A percentile compares a stretch with the other conserved stretches of the same genome.
Evolutionary conservation across 1,140 invertebrate species (phyloP).

Genomic region (Heliothis subflexa): DNA sequence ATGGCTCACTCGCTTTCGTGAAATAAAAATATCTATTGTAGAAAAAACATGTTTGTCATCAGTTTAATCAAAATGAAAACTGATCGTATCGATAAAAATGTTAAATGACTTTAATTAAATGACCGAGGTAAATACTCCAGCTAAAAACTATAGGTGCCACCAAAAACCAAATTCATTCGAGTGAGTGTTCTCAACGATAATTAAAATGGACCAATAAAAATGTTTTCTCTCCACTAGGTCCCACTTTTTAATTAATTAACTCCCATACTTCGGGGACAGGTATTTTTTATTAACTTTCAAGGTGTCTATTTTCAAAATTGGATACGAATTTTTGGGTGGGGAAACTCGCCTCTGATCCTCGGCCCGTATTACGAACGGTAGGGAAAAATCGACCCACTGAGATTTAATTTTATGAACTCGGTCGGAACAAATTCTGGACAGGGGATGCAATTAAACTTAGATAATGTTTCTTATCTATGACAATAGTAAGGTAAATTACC

Average conservation of each 20-base stretch:
- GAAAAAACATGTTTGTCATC: too few relatives aligned
- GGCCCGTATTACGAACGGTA: too few relatives aligned
- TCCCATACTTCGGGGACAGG: not conserved
- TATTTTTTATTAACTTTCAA: not conserved
- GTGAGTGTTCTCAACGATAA: conserved; percentile 2
- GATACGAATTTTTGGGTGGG: too few relatives aligned
- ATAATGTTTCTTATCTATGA: too few relatives aligned
- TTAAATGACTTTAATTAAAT: conserved; percentile 18
- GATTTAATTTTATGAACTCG: too few relatives aligned
- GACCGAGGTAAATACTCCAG: not conserved
- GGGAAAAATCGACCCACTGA: too few relatives aligned
- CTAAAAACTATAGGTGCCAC: not conserved
- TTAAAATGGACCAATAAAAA: conserved; percentile 25
- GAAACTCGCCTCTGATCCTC: too few relatives aligned
- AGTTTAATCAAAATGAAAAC: not conserved
- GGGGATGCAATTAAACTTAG: too few relatives aligned
- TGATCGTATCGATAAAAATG: not conserved
- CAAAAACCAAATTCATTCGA: conserved; percentile 20
- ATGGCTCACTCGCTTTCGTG: too few relatives aligned
- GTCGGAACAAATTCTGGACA: too few relatives aligned
- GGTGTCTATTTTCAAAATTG: not conserved
- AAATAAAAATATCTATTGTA: too few relatives aligned
- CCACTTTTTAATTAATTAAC: conserved; percentile 21
- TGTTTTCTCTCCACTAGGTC: conserved; percentile 6
- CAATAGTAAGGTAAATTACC: too few relatives aligned